Percentiles rank a stretch among this genome's conserved stretches.
Conservation (phyloP, 35 echinoderm and acorn worm genomes). For the Ptychodera flava region DNA sequence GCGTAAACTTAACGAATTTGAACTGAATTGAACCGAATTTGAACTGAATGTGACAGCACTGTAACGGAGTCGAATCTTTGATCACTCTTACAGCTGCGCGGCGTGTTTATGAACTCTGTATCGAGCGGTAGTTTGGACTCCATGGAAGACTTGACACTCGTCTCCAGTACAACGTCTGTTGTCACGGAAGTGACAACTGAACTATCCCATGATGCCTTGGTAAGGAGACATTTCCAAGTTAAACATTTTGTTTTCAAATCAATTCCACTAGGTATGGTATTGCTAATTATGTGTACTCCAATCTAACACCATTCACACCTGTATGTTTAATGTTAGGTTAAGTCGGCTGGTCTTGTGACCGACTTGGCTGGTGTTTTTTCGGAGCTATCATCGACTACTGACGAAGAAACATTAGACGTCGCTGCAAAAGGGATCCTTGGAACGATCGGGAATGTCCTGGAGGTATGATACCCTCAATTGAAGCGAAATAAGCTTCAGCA, state of each 20-base stretch:
- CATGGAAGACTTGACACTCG: not conserved
- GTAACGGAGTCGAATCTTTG: too few species aligned
- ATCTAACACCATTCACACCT: too few species aligned
- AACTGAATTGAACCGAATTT: not conserved
- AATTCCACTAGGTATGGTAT: too few species aligned
- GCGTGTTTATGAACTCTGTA: too few species aligned
- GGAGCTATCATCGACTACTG: not conserved
- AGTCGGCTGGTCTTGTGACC: not conserved
- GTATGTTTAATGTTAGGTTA: too few species aligned
- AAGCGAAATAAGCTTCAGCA: not conserved
- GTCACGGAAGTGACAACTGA: not conserved
- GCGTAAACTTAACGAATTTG: too few species aligned
- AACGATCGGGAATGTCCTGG: constrained; percentile 15
- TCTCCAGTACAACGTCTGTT: not conserved
- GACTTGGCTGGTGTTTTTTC: constrained; percentile 2
- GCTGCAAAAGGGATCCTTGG: not conserved
- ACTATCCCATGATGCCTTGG: not conserved
- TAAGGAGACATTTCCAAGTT: not conserved
- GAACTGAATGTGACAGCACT: too few species aligned
- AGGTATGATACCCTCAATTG: constrained; percentile 12
- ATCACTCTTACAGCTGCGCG: too few species aligned
- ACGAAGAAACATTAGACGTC: not conserved
- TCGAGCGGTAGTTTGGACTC: not conserved
- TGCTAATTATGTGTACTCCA: too few species aligned
- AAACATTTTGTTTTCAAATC: not conserved